Conservation (phyloP, 1,140 invertebrate species). For the Callitettix versicolor region DNA sequence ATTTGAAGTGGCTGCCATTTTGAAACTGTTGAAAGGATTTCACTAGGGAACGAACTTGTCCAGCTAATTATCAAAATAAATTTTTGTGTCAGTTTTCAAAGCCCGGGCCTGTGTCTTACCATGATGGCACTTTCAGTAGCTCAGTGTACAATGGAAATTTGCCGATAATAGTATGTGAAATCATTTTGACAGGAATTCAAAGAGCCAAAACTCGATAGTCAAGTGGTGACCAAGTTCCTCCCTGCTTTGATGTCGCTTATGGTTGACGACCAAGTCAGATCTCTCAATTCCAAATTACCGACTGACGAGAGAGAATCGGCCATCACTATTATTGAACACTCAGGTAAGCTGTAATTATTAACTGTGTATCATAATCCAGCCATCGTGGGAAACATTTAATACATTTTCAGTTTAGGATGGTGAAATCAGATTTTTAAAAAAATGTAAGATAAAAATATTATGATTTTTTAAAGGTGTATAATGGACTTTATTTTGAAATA, state of each 20-base stretch:
- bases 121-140: too few species aligned
- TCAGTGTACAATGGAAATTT: too few species aligned
- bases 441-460: background rate
- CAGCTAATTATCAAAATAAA: too few species aligned
- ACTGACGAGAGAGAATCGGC: constrained; percentile 89
- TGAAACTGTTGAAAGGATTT: too few species aligned
- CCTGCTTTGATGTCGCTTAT: constrained; percentile 89
- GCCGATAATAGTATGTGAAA: too few species aligned
- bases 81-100: too few species aligned
- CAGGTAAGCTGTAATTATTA: constrained; percentile 33
- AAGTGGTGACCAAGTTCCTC: constrained; percentile 89
- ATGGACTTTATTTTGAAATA: too few species aligned
- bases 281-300: constrained; percentile 74
- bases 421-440: background rate
- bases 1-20: too few species aligned
- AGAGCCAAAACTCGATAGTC: constrained; percentile 85
- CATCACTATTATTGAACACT: constrained; percentile 88
- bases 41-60: too few species aligned
- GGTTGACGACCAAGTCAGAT: constrained; percentile 92
- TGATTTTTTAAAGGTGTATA: too few species aligned
- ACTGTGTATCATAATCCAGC: background rate
- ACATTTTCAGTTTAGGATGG: background rate
- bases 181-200: constrained; percentile 84
- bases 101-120: too few species aligned
- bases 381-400: background rate